Evolutionary conservation across 2,888 invertebrate species (phyloP).

Genomic region (Lasioglossum leucozonium): DNA sequence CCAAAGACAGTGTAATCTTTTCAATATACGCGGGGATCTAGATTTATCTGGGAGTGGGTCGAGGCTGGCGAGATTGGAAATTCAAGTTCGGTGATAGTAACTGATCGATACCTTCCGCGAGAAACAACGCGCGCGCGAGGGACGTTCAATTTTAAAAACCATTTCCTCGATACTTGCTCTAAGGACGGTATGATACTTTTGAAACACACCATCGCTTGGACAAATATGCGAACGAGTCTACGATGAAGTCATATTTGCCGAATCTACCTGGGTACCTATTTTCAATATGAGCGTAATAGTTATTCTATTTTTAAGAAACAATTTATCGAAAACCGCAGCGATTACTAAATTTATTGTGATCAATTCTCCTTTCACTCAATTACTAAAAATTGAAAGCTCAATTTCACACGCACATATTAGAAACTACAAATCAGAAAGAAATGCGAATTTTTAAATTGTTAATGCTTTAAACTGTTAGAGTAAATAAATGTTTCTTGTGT

Average conservation of each 20-base stretch:
- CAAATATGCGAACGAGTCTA: background rate
- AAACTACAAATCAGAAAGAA: background rate
- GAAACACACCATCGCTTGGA: background rate
- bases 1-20: background rate
- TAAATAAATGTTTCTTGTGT: background rate
- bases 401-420: background rate
- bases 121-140: background rate
- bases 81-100: background rate
- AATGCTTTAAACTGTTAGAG: background rate
- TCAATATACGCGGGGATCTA: background rate
- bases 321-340: background rate
- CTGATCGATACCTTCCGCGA: background rate
- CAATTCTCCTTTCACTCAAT: too few species aligned
- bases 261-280: background rate
- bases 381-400: background rate
- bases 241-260: background rate
- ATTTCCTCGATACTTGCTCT: background rate
- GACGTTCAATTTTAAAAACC: conserved; percentile 6
- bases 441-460: background rate
- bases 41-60: background rate
- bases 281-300: background rate
- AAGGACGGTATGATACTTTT: background rate
- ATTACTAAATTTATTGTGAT: too few species aligned
- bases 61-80: background rate
- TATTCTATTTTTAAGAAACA: background rate